phyloP scores from a whole-genome alignment of 1,140 invertebrate species.

The Dryas iulia region DNA sequence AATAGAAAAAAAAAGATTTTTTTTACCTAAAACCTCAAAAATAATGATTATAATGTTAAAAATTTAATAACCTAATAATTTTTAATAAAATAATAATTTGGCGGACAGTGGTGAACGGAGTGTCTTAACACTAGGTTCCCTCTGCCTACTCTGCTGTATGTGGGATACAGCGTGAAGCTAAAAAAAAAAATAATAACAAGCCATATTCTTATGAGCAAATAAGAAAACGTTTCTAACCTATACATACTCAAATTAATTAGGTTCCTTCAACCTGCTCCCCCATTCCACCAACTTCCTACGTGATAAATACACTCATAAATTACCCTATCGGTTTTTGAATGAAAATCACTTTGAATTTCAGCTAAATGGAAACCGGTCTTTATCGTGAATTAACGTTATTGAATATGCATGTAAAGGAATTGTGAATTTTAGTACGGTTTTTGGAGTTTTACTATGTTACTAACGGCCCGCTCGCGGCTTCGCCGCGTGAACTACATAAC shows the following conservation, averaged over 20 bases:
- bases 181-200: not conserved
- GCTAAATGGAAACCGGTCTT: not conserved
- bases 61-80: too few relatives aligned
- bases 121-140: too few relatives aligned
- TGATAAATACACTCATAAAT: not conserved
- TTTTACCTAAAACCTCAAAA: too few relatives aligned
- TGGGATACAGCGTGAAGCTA: too few relatives aligned
- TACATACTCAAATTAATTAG: not conserved
- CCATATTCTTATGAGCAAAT: not conserved
- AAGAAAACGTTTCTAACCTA: not conserved
- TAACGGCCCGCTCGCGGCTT: too few relatives aligned
- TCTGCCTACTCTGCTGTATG: too few relatives aligned
- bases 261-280: not conserved
- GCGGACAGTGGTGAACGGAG: too few relatives aligned
- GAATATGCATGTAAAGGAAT: not conserved
- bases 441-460: too few relatives aligned
- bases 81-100: too few relatives aligned
- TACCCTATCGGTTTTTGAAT: constrained; percentile 3
- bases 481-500: too few relatives aligned
- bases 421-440: not conserved
- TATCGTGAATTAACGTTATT: not conserved
- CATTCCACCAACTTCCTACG: not conserved
- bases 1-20: too few relatives aligned
- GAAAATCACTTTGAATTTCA: not conserved
- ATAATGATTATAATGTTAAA: too few relatives aligned